Evolutionary conservation across 2,113 vertebrate genomes (phyloP).

Genomic region (Phrynosoma platyrhinos): DNA sequence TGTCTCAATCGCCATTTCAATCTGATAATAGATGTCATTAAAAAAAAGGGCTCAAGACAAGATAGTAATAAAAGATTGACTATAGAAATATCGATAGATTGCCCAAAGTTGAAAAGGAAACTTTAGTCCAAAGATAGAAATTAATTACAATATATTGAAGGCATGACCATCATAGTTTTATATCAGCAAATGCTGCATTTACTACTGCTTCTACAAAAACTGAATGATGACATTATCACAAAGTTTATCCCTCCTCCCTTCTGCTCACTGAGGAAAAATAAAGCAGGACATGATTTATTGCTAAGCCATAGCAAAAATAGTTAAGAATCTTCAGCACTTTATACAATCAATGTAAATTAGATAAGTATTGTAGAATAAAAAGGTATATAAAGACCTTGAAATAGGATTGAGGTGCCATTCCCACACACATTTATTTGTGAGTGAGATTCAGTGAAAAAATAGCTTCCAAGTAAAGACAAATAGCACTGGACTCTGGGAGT

Average conservation of each 20-base stretch:
- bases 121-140: conserved; percentile 59
- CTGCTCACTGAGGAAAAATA: conserved; percentile 58
- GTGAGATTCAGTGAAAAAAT: neutral
- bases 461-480: neutral
- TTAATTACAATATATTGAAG: conserved; percentile 51
- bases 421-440: neutral
- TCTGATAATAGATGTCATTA: conserved; percentile 91
- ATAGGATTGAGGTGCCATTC: neutral
- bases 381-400: neutral
- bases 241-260: conserved; percentile 38
- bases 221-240: conserved; percentile 23
- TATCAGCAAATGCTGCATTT: conserved; percentile 38
- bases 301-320: conserved; percentile 57
- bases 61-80: conserved; percentile 83
- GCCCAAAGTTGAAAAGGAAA: conserved; percentile 71
- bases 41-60: conserved; percentile 86
- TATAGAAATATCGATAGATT: conserved; percentile 81
- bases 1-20: conserved; percentile 91
- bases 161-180: conserved; percentile 26
- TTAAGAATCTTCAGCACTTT: conserved; percentile 51
- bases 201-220: conserved; percentile 15
- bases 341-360: conserved; percentile 30
- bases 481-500: conserved; percentile 13
- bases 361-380: neutral
- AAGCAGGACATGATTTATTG: conserved; percentile 39